Percentiles rank a stretch among this genome's conserved stretches.
These are phyloP conservation scores for Probosciger aterrimus DNA, from an alignment of 2,113 vertebrate genomes.

Conservation along the genomic window DNA sequence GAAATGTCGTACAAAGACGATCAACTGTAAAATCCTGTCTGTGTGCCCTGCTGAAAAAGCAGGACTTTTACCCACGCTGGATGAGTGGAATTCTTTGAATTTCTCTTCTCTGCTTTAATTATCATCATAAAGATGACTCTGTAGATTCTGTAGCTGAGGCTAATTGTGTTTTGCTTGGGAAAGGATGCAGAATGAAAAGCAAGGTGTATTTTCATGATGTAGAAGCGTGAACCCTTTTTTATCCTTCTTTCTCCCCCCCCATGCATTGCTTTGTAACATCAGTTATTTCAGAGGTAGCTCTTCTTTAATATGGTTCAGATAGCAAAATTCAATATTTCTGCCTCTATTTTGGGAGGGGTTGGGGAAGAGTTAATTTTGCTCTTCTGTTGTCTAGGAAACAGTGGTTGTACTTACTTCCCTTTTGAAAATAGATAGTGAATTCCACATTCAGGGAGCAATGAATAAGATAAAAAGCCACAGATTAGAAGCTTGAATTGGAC, in stretches of 20 bases:
- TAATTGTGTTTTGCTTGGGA: not conserved
- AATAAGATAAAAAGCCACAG: constrained; percentile 46
- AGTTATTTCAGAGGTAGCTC: not conserved
- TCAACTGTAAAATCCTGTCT: not conserved
- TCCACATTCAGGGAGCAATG: constrained; percentile 36
- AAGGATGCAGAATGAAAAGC: not conserved
- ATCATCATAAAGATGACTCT: not conserved
- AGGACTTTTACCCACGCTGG: not conserved
- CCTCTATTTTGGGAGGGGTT: not conserved
- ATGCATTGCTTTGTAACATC: not conserved
- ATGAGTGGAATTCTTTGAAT: not conserved
- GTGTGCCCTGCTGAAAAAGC: not conserved
- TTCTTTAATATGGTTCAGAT: not conserved
- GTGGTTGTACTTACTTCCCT: constrained; percentile 36
- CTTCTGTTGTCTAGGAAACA: constrained; percentile 61
- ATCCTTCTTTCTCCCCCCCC: too few species aligned
- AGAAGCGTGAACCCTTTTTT: accelerated
- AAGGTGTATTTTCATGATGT: accelerated
- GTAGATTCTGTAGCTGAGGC: not conserved
- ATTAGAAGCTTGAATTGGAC: constrained; percentile 57
- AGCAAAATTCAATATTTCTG: not conserved
- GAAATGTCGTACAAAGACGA: not conserved
- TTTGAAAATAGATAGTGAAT: constrained; percentile 58
- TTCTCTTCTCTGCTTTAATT: not conserved
- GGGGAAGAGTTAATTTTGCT: constrained; percentile 58